Base-by-base conservation (phyloP, 2,113 vertebrate species). In the Cephalopholis sonnerati region DNA sequence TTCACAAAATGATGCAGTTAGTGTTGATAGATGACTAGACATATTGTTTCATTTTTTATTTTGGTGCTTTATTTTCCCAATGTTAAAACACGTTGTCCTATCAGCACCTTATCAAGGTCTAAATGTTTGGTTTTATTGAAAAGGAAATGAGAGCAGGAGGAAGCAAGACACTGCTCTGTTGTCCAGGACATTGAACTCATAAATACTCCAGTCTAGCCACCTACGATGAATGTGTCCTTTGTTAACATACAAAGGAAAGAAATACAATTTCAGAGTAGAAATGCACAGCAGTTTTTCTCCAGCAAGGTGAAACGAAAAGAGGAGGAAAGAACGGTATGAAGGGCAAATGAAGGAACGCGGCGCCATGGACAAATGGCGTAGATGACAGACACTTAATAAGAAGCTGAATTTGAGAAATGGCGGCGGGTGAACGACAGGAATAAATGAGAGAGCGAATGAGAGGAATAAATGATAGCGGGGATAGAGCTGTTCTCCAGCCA, bases 351-450 rank as follows among this genome's bases (percentile, higher is more conserved):
- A 57, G 68, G 74, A 74, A 79, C 2, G 12, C 65, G 51, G 81
- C 24, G 9, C n/a, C 27, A 6, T 48, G 86, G 76, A 86, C 88
- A 88, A 91, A 90, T 85, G 90, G 79, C 77, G 32, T 1, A 39
- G 70, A 85, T 88, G 87, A 91, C 87, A 91, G 89, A 89, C 89
- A 79, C 82, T 92, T 90, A 91, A 92, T 90, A 91, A 91, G 84
- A 63, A 68, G 70, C 77, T 29, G 84, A 50, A 88, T 87, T 79
- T 90, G 86, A 92, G 79, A 57, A 90, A 90, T 87, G 87, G 79
- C 15, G 32, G 50, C 8, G 9, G 32, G 59, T 50, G 59, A 88
- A 62, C 13, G 77, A 74, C 74, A n/a, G 73, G 72, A 86, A 91
- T 81, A 83, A 91, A 91, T 80, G 82, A 87, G 58, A 83, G 62